A percentile compares a stretch with the other conserved stretches of the same genome.
phyloP scores from a whole-genome alignment of 2,113 vertebrate species.

The Pseudorectes ferrugineus region DNA sequence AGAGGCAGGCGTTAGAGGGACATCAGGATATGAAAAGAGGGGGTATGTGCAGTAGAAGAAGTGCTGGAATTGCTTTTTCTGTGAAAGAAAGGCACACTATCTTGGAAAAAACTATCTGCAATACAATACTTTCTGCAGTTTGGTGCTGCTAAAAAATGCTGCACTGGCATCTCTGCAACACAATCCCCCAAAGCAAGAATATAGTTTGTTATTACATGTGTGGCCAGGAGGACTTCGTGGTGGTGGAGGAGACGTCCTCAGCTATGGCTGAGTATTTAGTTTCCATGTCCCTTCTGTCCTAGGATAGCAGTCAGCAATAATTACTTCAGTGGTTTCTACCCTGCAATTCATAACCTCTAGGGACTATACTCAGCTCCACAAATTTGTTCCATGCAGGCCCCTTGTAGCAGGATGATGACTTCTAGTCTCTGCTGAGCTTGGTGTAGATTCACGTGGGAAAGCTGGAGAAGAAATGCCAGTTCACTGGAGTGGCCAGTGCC shows the following conservation, averaged over 20 bases:
- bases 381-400: background rate
- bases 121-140: background rate
- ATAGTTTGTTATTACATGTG: slow-evolving; percentile 20
- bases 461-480: background rate
- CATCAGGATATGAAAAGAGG: background rate
- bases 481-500: background rate
- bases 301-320: slow-evolving; percentile 45
- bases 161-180: slow-evolving; percentile 38
- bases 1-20: background rate
- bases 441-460: slow-evolving; percentile 12
- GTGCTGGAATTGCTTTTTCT: background rate
- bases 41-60: background rate
- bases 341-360: slow-evolving; percentile 31
- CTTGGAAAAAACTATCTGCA: background rate
- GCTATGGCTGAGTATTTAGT: slow-evolving; percentile 33
- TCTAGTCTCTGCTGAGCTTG: background rate
- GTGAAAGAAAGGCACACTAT: background rate
- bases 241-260: background rate
- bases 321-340: slow-evolving; percentile 39
- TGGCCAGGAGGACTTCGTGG: background rate
- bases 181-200: background rate
- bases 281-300: slow-evolving; percentile 38
- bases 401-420: background rate
- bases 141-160: slow-evolving; percentile 14
- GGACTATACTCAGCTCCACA: background rate